Evolutionary conservation across 2,113 vertebrate genomes (phyloP).

Genomic region (Cochlearius cochlearius): DNA sequence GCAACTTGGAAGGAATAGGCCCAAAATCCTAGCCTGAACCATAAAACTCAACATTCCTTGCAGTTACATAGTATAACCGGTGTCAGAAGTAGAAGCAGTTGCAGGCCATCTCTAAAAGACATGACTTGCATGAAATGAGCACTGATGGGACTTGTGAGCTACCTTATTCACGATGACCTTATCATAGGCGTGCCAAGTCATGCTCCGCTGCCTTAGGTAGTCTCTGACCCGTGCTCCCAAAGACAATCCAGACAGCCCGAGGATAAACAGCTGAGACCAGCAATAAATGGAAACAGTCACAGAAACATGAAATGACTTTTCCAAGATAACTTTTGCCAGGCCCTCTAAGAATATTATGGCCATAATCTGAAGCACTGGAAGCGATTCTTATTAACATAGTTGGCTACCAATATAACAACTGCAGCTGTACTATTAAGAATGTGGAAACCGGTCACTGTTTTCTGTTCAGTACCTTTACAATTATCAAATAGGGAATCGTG

Average conservation of each 20-base stretch:
- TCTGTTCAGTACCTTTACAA: background rate
- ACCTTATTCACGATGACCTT: background rate
- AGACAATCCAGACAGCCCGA: background rate
- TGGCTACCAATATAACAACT: background rate
- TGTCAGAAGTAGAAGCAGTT: fast-evolving
- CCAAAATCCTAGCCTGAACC: background rate
- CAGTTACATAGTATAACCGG: background rate
- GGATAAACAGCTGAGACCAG: background rate
- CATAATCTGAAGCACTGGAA: background rate
- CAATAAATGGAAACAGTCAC: background rate
- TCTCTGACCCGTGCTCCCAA: background rate
- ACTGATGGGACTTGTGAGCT: background rate
- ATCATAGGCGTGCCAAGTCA: background rate
- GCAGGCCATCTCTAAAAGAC: background rate
- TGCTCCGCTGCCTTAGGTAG: background rate
- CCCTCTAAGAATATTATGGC: background rate
- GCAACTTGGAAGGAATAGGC: background rate
- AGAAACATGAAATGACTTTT: background rate
- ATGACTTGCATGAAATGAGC: background rate
- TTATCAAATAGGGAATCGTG: background rate
- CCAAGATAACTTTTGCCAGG: background rate
- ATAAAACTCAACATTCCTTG: background rate
- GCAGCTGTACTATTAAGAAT: background rate
- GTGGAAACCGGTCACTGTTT: background rate
- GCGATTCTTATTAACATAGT: background rate